Evolutionary conservation across 1,140 invertebrate species (phyloP), one percentile per base, ranked within the genome.

Genomic region (Xylocopa sonorina): DNA sequence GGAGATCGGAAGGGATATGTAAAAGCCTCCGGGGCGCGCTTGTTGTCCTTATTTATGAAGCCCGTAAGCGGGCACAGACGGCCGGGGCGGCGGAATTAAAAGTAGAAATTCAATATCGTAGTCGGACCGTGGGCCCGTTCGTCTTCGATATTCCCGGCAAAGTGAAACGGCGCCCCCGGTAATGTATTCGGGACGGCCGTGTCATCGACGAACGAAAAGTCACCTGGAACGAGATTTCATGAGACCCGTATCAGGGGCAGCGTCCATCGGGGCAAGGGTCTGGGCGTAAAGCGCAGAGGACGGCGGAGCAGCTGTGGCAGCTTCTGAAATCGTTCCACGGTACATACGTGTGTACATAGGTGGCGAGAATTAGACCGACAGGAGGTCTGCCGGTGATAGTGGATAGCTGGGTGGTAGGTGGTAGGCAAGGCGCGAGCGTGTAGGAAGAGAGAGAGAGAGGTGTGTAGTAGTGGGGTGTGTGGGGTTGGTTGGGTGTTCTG

Each of bases 291-390:
- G 43, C 12, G 48, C 51, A 58, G 38, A 38, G 68, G 57, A 60
- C 32, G 34, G 16, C 53, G 64, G n/a, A 75, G 66, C 81, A 69
- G 77, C 60, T 75, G n/a, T n/a, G 71, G 60, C 71, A 64, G 79
- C 75, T 78, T 71, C 77, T 75, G 72, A 78, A 78, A 80, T 76
- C 68, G 63, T 80, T 53, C 58, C 64, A 43, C 79, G 68, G n/a
- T n/a, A n/a, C n/a, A n/a, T 81, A 75, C 78, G 78, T 72, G 83
- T 85, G 79, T 69, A 71, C 73, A 85, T 73, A 81, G 68, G 67
- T 85, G 79, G 74, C 43, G 83, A 86, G 84, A 86, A 86, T 86
- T 83, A 86, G 85, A 86, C 73, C 80, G 80, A 81, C 78, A 80
- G 72, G 72, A 80, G 85, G 78, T 38, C n/a, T n/a, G 32, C 46